Evolutionary conservation across 2,113 vertebrate genomes (phyloP).

Genomic region (Otis tarda): DNA sequence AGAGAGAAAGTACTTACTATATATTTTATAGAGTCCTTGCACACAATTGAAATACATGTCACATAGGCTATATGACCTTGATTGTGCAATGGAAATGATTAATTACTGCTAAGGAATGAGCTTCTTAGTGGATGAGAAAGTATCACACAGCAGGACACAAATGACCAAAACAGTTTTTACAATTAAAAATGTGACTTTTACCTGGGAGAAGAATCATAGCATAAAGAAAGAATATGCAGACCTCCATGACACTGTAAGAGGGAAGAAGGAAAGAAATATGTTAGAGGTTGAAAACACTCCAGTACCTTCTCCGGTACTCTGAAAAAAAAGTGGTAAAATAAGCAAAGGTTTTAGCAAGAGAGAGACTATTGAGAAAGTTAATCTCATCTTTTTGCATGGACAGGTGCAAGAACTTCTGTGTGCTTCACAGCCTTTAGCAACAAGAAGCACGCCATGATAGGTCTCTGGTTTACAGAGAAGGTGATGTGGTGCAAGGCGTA

Average conservation of each 20-base stretch:
- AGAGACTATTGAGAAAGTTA: background rate
- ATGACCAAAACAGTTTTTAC: background rate
- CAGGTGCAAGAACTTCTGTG: background rate
- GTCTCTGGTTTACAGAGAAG: background rate
- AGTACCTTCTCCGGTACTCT: background rate
- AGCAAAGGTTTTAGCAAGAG: background rate
- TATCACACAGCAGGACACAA: background rate
- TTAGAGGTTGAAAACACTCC: background rate
- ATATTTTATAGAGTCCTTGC: background rate
- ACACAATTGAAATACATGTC: background rate
- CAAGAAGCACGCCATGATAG: background rate
- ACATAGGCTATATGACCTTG: background rate
- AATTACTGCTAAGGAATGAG: background rate
- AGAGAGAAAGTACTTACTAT: background rate
- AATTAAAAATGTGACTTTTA: background rate
- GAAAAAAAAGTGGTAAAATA: background rate
- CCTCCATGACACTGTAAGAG: slow-evolving; percentile 32
- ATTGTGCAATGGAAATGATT: background rate
- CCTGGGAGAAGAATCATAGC: slow-evolving; percentile 43
- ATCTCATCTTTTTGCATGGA: slow-evolving; percentile 8
- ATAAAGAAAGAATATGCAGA: slow-evolving; percentile 11
- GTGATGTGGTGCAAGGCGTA: background rate
- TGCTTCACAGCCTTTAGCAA: background rate
- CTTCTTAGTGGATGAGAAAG: background rate
- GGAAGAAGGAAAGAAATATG: background rate